Evolutionary conservation across 2,113 vertebrate genomes (phyloP), one percentile per base, ranked within the genome.

Genomic region (Phaetusa simplex): DNA sequence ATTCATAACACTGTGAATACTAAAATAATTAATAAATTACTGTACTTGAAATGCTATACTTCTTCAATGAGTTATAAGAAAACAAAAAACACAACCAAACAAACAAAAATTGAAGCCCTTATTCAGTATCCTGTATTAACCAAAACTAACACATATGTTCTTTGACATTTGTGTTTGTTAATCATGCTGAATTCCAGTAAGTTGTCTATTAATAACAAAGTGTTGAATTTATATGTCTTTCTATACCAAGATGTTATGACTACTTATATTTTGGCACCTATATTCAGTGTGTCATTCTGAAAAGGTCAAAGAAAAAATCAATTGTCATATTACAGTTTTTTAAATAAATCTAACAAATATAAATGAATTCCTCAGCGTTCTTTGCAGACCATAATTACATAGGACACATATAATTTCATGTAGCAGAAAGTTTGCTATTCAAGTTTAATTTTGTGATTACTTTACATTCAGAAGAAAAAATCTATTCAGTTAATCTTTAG

Each of bases 381-480:
- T 67, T 92, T 88, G 32, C 27, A 98, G 96, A 91, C 40, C 64
- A 13, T 96, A 93, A 97, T 97, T 97, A 95, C 6, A 73, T 14
- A 87, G 5, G 49, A 30, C 72, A 34, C 14, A 78, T 94, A 66
- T 91, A 97, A 95, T 96, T 97, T 96, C 10, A 77, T 40, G 52
- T 38, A 62, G 67, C 34, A 77, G 56, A 90, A 80, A 91, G 40
- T 93, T 96, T 94, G 34, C 36, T 90, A 22, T 82, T 88, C 4
- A 27, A 52, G 27, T 79, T 27, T 90, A 85, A 76, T 58, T 55
- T 91, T 92, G 40, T 59, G 45, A 89, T 91, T 90, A 45, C 14
- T 53, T 79, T 56, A 49, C 17, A 56, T 80, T 58, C 77, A 72
- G 56, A 69, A 49, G 79, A 20, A 70, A 94, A 72, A 97, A 95